Percentiles rank a stretch among this genome's conserved stretches.
Evolutionary conservation across 2,888 invertebrate genomes (phyloP).

Genomic region (Macrosoma leucophasiata): DNA sequence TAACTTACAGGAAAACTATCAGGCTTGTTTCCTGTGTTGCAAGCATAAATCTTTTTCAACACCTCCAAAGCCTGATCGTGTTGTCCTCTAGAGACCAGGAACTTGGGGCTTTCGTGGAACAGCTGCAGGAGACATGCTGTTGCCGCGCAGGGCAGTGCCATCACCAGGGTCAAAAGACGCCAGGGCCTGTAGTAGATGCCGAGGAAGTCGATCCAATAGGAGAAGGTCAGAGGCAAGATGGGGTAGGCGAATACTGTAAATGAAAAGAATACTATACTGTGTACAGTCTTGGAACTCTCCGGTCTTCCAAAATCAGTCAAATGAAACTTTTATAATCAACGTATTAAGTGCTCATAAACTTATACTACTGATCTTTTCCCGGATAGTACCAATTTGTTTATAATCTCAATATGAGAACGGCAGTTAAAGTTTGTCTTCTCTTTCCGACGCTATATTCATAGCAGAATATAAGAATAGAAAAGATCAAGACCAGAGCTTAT

Average conservation of each 20-base stretch:
- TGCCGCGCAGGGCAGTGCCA: slow-evolving; percentile 78
- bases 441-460: too few species aligned
- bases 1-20: slow-evolving; percentile 57
- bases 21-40: slow-evolving; percentile 49
- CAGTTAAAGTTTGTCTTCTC: too few species aligned
- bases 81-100: slow-evolving; percentile 77
- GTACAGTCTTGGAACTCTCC: too few species aligned
- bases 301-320: too few species aligned
- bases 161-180: slow-evolving; percentile 82
- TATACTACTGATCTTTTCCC: too few species aligned
- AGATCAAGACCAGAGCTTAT: too few species aligned
- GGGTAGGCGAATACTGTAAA: slow-evolving; percentile 78
- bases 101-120: slow-evolving; percentile 88
- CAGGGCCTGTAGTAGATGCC: slow-evolving; percentile 80
- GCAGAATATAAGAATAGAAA: too few species aligned
- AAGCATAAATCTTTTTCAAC: slow-evolving; percentile 52
- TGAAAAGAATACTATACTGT: slow-evolving; percentile 7
- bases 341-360: too few species aligned
- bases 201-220: slow-evolving; percentile 57
- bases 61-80: slow-evolving; percentile 73
- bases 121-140: slow-evolving; percentile 75
- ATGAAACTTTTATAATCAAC: too few species aligned
- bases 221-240: slow-evolving; percentile 77
- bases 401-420: too few species aligned
- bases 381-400: too few species aligned